Evolutionary conservation across 2,797 vertebrate genomes (phyloP).

Genomic region (Danio choprae): DNA sequence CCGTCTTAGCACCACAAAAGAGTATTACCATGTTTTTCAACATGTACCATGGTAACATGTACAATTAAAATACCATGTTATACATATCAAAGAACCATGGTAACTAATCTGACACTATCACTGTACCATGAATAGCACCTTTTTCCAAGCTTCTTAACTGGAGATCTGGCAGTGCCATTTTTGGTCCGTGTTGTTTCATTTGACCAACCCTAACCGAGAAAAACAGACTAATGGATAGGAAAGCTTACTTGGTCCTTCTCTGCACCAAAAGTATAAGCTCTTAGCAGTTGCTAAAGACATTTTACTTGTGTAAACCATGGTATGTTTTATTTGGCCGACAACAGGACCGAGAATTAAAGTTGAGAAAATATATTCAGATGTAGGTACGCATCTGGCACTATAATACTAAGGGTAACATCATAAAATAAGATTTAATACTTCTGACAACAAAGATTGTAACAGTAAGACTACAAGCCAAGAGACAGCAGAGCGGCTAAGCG

Average conservation of each 20-base stretch:
- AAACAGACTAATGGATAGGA: conserved; percentile 19
- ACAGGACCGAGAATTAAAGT: conserved; percentile 14
- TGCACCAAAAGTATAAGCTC: conserved; percentile 3
- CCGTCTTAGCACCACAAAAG: not conserved
- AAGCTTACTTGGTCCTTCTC: conserved; percentile 37
- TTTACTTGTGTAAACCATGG: conserved; percentile 34
- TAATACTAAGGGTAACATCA: conserved; percentile 46
- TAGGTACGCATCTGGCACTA: conserved; percentile 43
- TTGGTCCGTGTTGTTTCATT: conserved; percentile 10
- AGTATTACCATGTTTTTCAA: not conserved
- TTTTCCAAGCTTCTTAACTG: conserved; percentile 28
- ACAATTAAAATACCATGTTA: not conserved
- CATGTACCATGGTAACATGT: not conserved
- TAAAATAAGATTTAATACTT: conserved; percentile 45
- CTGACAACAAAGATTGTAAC: conserved; percentile 33
- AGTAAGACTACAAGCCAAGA: conserved; percentile 46
- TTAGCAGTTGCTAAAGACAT: conserved; percentile 9
- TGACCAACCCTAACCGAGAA: conserved; percentile 3
- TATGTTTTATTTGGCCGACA: conserved; percentile 26
- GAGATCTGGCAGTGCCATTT: conserved; percentile 43
- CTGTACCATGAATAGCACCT: conserved; percentile 2
- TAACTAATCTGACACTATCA: not conserved
- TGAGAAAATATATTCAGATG: conserved; percentile 35
- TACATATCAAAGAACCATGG: not conserved
- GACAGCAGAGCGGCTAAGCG: conserved; percentile 41